Evolutionary conservation across 2,797 vertebrate species (phyloP).

Genomic region (Myotis vivesi): DNA sequence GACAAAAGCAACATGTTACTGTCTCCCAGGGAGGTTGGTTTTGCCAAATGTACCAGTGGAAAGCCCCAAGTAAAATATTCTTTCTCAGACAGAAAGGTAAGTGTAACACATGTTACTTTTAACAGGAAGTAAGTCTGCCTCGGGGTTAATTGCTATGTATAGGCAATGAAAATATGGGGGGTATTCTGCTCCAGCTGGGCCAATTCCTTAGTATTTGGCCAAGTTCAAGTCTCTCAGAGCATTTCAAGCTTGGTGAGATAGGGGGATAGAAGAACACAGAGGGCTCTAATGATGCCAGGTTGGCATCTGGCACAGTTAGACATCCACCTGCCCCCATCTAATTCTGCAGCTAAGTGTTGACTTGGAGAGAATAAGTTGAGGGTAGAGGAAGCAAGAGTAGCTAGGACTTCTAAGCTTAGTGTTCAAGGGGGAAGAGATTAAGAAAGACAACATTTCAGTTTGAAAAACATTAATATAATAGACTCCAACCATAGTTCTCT

Average conservation of each 20-base stretch:
- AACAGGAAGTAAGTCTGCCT: neutral
- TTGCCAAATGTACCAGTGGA: neutral
- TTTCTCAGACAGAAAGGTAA: neutral
- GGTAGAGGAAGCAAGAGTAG: neutral
- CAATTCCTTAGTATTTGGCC: neutral
- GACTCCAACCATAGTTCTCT: neutral
- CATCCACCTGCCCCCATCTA: neutral
- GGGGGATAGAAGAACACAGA: neutral
- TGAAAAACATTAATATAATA: constrained; percentile 1
- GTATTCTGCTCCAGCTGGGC: neutral
- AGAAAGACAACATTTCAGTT: neutral
- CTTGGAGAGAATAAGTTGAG: neutral
- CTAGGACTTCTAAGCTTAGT: neutral
- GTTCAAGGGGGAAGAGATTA: neutral
- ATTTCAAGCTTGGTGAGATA: neutral
- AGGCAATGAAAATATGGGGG: neutral
- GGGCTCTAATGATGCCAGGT: neutral
- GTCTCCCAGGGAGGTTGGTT: constrained; percentile 22
- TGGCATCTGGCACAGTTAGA: neutral
- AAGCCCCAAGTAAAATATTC: neutral
- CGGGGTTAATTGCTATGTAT: neutral
- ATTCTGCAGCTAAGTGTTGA: neutral
- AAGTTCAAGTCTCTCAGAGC: neutral
- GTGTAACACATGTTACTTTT: neutral
- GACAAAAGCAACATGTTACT: constrained; percentile 65